phyloP scores from a whole-genome alignment of 2,888 invertebrate genomes.

The Tetragonula carbonaria region DNA sequence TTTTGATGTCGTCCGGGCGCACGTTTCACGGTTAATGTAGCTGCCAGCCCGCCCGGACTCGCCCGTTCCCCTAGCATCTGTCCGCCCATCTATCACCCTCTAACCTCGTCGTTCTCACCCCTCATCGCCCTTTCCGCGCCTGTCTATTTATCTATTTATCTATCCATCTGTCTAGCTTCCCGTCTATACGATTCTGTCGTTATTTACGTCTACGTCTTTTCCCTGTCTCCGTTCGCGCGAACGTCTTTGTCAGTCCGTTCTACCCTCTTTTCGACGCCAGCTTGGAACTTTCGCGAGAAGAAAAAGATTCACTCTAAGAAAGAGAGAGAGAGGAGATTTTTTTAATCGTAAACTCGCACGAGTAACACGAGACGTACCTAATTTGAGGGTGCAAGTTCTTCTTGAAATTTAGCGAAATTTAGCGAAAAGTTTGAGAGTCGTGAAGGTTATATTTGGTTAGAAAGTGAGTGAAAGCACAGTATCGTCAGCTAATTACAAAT shows the following conservation, averaged over 20 bases:
- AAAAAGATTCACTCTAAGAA: constrained; percentile 10
- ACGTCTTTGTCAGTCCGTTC: neutral
- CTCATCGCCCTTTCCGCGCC: neutral
- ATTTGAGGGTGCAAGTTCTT: neutral
- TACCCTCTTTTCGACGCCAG: neutral
- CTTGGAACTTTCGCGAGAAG: constrained; percentile 30
- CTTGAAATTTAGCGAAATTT: neutral
- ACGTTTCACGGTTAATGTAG: constrained; percentile 50
- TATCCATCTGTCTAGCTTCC: constrained; percentile 35
- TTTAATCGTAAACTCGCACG: neutral
- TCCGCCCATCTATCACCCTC: constrained; percentile 27
- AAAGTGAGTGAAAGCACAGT: neutral
- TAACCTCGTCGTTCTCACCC: constrained; percentile 5
- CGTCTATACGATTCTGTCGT: constrained; percentile 26
- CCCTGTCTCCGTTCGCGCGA: neutral
- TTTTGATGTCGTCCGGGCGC: constrained; percentile 53
- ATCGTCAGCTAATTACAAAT: neutral
- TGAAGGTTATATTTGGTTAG: neutral
- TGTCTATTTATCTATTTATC: constrained; percentile 42
- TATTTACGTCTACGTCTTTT: constrained; percentile 17
- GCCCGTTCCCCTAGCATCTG: constrained; percentile 19
- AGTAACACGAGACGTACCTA: neutral
- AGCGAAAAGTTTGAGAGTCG: neutral
- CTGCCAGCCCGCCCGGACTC: constrained; percentile 27
- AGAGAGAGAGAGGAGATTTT: constrained; percentile 18